Conservation (phyloP, 2,888 invertebrate genomes). For the Tryphoninae sp. region DNA sequence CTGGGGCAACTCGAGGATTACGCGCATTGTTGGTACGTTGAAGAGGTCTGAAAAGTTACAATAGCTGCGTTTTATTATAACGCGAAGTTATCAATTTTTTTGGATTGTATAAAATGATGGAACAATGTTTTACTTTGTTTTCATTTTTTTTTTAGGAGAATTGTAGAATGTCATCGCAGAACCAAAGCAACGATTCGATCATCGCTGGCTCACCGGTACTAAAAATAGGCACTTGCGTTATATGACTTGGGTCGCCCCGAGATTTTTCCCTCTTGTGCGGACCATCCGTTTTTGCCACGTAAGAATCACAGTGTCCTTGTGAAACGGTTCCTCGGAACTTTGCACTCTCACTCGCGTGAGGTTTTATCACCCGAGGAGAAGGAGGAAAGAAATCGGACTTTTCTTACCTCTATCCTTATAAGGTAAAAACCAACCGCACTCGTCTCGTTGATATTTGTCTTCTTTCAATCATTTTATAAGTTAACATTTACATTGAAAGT, state of each 20-base stretch:
- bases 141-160: neutral
- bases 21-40: slow-evolving; percentile 12
- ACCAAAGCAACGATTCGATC: slow-evolving; percentile 39
- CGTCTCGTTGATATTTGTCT: neutral
- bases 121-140: neutral
- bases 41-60: slow-evolving; percentile 11
- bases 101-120: neutral
- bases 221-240: slow-evolving; percentile 70
- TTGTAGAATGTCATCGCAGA: slow-evolving; percentile 7
- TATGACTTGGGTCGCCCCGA: slow-evolving; percentile 64
- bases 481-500: no score
- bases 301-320: neutral
- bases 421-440: no score
- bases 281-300: slow-evolving; percentile 60
- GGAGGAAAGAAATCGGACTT: slow-evolving; percentile 3
- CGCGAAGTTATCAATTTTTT: neutral
- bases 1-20: slow-evolving; percentile 31
- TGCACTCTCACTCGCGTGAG: neutral
- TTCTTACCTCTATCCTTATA: slow-evolving; percentile 1
- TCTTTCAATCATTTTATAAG: neutral
- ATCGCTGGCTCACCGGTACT: slow-evolving; percentile 56
- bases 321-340: slow-evolving; percentile 37
- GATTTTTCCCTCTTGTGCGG: slow-evolving; percentile 58
- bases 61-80: slow-evolving; percentile 19
- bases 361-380: slow-evolving; percentile 18